Conservation (phyloP, 2,797 vertebrate genomes). For the Poeciliopsis gracilis region DNA sequence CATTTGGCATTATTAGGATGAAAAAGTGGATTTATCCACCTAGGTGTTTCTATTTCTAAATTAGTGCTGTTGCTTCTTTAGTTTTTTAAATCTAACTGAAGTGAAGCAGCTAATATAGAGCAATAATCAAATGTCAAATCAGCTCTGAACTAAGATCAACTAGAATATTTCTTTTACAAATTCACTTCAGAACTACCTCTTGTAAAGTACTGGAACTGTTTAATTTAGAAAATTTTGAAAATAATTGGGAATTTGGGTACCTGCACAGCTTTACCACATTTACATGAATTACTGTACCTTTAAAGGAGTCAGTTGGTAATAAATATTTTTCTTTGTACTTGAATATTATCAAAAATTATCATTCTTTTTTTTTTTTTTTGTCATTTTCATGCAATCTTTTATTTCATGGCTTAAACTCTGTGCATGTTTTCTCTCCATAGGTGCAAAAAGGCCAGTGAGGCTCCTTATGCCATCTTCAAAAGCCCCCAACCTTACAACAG, state of each 20-base stretch:
- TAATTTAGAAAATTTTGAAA: not conserved
- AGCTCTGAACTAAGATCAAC: not conserved
- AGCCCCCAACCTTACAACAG: slow-evolving; percentile 73
- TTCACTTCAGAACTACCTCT: not conserved
- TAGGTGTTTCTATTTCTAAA: not conserved
- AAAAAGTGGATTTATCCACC: not conserved
- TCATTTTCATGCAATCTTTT: not conserved
- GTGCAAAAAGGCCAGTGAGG: slow-evolving; percentile 78
- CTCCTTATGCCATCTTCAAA: slow-evolving; percentile 81
- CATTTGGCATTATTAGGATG: not conserved
- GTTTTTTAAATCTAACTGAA: not conserved
- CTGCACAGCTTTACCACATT: not conserved
- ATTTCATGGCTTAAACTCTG: slow-evolving; percentile 17
- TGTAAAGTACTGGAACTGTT: not conserved
- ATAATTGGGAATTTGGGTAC: not conserved
- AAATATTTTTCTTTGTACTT: not conserved
- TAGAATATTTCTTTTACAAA: not conserved
- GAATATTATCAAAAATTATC: not conserved
- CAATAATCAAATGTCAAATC: not conserved
- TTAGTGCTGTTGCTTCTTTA: not conserved
- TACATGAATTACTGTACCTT: not conserved
- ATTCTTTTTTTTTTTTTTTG: not conserved
- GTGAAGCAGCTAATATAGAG: not conserved
- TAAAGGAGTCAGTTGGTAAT: not conserved
- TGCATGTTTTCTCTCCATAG: slow-evolving; percentile 63